Evolutionary conservation across 2,113 vertebrate genomes (phyloP).

Genomic region (Oryzias celebensis): DNA sequence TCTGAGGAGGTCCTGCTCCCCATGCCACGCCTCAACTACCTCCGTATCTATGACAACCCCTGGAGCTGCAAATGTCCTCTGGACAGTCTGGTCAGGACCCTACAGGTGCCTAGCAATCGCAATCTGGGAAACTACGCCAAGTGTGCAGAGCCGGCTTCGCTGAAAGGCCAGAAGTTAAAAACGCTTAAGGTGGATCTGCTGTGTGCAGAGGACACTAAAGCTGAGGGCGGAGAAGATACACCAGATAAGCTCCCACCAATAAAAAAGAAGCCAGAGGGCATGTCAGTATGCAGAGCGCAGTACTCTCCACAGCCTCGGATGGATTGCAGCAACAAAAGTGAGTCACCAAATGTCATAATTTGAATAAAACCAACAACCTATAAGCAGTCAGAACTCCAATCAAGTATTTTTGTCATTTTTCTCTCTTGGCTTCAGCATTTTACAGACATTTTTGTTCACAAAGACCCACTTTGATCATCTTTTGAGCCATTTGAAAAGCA

Average conservation of each 20-base stretch:
- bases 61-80: constrained; percentile 89
- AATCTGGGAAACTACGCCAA: constrained; percentile 92
- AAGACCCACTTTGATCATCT: too few relatives aligned
- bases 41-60: constrained; percentile 94
- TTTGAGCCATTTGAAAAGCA: too few relatives aligned
- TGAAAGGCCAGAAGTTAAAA: constrained; percentile 85
- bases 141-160: constrained; percentile 79
- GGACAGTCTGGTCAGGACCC: constrained; percentile 86
- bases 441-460: too few relatives aligned
- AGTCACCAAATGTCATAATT: constrained; percentile 39
- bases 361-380: too few relatives aligned
- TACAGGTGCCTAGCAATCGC: constrained; percentile 90
- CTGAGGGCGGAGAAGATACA: constrained; percentile 30
- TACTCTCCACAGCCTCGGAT: constrained; percentile 85
- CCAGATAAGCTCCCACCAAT: constrained; percentile 34
- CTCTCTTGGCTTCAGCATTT: too few relatives aligned
- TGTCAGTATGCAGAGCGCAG: constrained; percentile 86
- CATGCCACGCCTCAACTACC: constrained; percentile 83
- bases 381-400: too few relatives aligned
- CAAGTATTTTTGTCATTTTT: too few relatives aligned
- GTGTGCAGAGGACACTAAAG: constrained; percentile 63
- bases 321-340: constrained; percentile 92
- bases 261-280: constrained; percentile 75
- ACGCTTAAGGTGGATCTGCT: constrained; percentile 79
- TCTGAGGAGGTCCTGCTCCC: constrained; percentile 89